Conservation (phyloP, 2,888 invertebrate genomes). For the Dolichomitus sp. region DNA sequence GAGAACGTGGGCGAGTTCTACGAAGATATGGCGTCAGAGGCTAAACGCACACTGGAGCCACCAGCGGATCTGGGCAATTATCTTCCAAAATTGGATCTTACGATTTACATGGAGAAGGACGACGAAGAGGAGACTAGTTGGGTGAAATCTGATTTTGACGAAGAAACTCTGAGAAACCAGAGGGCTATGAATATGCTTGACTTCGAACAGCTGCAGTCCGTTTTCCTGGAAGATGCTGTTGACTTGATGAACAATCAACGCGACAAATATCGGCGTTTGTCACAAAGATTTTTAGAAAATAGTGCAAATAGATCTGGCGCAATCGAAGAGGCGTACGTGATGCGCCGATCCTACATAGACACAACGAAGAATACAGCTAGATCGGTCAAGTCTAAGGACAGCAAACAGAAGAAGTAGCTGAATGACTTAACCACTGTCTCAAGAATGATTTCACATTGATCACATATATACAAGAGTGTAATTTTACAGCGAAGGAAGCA, state of each 20-base stretch:
- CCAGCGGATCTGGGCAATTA: conserved; percentile 38
- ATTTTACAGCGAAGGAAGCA: neutral
- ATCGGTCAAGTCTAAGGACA: conserved; percentile 49
- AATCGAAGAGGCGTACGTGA: conserved; percentile 28
- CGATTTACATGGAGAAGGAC: conserved; percentile 59
- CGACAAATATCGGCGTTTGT: conserved; percentile 23
- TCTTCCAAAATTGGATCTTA: conserved; percentile 63
- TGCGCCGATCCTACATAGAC: conserved; percentile 46
- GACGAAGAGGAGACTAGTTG: conserved; percentile 69
- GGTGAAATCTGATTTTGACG: conserved; percentile 67
- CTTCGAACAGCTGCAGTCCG: conserved; percentile 55
- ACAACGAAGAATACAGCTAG: conserved; percentile 28
- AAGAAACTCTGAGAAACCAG: conserved; percentile 67
- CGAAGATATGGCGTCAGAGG: neutral
- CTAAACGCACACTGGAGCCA: conserved; percentile 52
- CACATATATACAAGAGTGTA: neutral
- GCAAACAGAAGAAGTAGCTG: conserved; percentile 36
- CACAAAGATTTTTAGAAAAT: conserved; percentile 33
- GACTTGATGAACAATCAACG: conserved; percentile 14
- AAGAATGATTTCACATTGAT: neutral
- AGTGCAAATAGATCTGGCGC: conserved; percentile 2
- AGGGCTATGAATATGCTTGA: conserved; percentile 61
- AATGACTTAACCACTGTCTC: neutral
- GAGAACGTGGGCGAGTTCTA: conserved; percentile 5
- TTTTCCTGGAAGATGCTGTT: conserved; percentile 46